These are phyloP conservation scores for Semnornis frantzii DNA, from an alignment of 2,113 vertebrate species.

Conservation along the genomic window DNA sequence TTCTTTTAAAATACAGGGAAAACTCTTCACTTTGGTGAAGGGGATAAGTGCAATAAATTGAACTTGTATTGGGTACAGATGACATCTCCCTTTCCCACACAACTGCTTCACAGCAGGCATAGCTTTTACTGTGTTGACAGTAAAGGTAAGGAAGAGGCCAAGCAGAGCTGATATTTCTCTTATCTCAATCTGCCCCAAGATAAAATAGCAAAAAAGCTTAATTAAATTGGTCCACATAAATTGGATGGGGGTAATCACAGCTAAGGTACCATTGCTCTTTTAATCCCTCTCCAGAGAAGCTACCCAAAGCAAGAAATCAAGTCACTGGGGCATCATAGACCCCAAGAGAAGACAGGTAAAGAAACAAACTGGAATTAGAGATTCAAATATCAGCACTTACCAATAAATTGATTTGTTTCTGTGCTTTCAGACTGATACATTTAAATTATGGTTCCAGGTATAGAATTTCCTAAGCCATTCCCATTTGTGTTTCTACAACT, in stretches of 20 bases:
- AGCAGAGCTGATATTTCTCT: background rate
- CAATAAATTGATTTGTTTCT: background rate
- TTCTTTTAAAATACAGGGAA: background rate
- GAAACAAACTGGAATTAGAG: background rate
- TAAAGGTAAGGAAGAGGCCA: background rate
- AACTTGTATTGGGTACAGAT: background rate
- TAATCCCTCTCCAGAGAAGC: background rate
- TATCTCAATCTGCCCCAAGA: background rate
- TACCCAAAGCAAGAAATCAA: background rate
- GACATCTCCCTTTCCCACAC: fast-evolving
- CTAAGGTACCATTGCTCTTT: background rate
- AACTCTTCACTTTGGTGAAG: background rate
- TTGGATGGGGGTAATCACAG: background rate
- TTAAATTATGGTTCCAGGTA: fast-evolving
- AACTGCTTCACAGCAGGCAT: background rate
- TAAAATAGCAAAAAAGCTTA: background rate
- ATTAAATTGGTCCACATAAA: background rate
- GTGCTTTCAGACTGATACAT: background rate
- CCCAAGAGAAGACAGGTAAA: background rate
- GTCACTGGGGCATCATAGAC: background rate
- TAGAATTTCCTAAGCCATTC: background rate
- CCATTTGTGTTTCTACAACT: background rate
- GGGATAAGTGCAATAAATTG: background rate
- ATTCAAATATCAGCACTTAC: background rate
- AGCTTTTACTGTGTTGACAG: background rate